Conservation (phyloP, 2,888 invertebrate species). For the Drosophila affinis region DNA sequence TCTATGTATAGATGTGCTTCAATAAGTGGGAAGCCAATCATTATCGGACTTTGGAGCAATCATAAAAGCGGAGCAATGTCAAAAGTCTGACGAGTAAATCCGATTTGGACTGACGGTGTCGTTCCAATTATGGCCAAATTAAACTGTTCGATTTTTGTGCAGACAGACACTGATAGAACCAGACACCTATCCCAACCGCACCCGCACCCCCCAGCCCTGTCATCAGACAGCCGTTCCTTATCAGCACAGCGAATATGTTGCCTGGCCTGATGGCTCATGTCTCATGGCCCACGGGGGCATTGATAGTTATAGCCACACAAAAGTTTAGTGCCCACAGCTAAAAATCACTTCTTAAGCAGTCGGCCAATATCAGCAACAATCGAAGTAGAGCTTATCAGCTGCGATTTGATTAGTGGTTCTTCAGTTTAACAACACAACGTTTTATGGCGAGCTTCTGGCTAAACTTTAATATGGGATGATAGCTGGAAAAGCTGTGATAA, state of each 20-base stretch:
- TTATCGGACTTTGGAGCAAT: constrained; percentile 24
- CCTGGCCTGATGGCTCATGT: constrained; percentile 10
- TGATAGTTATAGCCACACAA: constrained; percentile 13
- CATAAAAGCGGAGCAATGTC: constrained; percentile 34
- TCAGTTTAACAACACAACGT: constrained; percentile 22
- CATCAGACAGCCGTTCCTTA: constrained; percentile 1
- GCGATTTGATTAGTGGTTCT: constrained; percentile 36
- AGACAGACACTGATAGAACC: constrained; percentile 2
- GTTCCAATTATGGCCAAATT: constrained; percentile 38
- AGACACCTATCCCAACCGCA: neutral
- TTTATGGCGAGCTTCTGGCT: constrained; percentile 30
- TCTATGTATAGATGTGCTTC: constrained; percentile 6
- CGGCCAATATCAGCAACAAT: neutral
- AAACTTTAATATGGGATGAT: constrained; percentile 14
- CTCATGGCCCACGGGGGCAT: neutral
- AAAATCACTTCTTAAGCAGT: constrained; percentile 49
- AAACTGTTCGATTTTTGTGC: constrained; percentile 7
- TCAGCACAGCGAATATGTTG: neutral
- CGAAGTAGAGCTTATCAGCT: constrained; percentile 3
- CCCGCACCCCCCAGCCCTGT: constrained; percentile 16
- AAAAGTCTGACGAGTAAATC: constrained; percentile 35
- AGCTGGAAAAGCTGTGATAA: constrained; percentile 1
- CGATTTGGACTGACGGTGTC: constrained; percentile 28
- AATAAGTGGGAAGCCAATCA: constrained; percentile 18
- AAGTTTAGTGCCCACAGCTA: constrained; percentile 9